Conservation (phyloP, 2,888 invertebrate species). For the Pyrrhosoma nymphula region DNA sequence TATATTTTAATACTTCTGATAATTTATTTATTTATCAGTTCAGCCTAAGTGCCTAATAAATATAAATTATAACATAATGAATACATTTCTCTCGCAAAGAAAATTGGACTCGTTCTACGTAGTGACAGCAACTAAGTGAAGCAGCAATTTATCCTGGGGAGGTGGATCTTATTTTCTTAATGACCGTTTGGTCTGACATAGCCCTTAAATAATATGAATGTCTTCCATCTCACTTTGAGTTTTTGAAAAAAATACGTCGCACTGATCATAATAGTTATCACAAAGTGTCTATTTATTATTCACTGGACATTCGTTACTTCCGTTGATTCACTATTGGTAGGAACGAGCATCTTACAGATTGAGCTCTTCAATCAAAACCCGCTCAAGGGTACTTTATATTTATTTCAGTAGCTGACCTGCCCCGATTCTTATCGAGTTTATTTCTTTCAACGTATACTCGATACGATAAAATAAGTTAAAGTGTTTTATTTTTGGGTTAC, state of each 20-base stretch:
- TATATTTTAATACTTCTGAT: background rate
- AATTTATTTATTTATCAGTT: background rate
- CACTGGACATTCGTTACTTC: background rate
- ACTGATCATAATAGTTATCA: background rate
- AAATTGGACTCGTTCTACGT: background rate
- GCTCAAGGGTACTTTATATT: background rate
- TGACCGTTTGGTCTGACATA: background rate
- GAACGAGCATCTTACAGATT: background rate
- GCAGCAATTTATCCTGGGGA: background rate
- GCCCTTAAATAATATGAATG: background rate
- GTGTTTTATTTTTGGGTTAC: background rate
- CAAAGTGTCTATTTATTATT: background rate
- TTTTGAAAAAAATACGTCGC: too few species aligned
- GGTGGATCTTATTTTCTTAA: background rate
- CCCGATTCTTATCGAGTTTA: conserved; percentile 48
- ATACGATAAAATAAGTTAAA: background rate
- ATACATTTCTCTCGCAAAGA: background rate
- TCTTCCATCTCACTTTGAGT: background rate
- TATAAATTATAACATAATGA: background rate
- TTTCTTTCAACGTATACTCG: background rate
- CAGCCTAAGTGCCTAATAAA: background rate
- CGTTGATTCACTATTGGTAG: background rate
- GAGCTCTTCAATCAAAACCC: background rate
- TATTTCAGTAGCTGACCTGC: conserved; percentile 22
- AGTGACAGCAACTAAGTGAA: background rate